A percentile compares a stretch with the other conserved stretches of the same genome.
Evolutionary conservation across 2,888 invertebrate genomes (phyloP).

Genomic region (Ophion costatus): DNA sequence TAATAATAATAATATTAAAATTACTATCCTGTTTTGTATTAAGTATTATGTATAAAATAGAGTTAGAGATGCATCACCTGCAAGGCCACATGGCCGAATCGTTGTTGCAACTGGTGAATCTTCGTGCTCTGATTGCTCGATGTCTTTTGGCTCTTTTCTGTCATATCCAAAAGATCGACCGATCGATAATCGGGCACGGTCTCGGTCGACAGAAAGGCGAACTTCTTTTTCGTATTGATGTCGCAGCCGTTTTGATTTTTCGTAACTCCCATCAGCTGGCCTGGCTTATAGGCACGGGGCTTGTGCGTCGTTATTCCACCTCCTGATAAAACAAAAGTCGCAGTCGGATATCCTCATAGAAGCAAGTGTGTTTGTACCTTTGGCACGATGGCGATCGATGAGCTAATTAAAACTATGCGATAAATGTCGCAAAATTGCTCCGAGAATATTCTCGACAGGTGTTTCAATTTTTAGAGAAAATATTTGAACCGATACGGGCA

Average conservation of each 20-base stretch:
- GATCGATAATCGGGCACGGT: slow-evolving; percentile 94
- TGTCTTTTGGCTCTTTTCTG: slow-evolving; percentile 90
- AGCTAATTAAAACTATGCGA: no score
- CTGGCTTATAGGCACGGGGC: slow-evolving; percentile 86
- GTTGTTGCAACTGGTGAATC: slow-evolving; percentile 91
- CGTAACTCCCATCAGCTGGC: slow-evolving; percentile 85
- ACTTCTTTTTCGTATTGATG: slow-evolving; percentile 93
- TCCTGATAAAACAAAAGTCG: slow-evolving; percentile 83
- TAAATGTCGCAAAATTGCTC: no score
- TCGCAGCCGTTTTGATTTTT: slow-evolving; percentile 80
- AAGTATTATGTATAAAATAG: neutral
- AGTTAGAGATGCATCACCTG: slow-evolving; percentile 74
- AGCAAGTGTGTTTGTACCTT: neutral
- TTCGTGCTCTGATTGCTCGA: slow-evolving; percentile 91
- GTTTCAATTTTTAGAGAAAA: no score
- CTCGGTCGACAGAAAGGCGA: slow-evolving; percentile 93
- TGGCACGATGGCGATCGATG: neutral
- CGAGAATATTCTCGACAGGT: no score
- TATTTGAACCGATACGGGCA: no score
- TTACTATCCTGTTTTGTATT: neutral
- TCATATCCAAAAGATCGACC: slow-evolving; percentile 86
- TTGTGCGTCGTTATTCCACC: slow-evolving; percentile 90
- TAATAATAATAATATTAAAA: neutral
- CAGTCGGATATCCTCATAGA: neutral
- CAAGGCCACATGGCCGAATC: slow-evolving; percentile 87